Percentiles rank a stretch among this genome's conserved stretches.
Conservation (phyloP, 2,797 vertebrate species). For the Crax fasciolata region DNA sequence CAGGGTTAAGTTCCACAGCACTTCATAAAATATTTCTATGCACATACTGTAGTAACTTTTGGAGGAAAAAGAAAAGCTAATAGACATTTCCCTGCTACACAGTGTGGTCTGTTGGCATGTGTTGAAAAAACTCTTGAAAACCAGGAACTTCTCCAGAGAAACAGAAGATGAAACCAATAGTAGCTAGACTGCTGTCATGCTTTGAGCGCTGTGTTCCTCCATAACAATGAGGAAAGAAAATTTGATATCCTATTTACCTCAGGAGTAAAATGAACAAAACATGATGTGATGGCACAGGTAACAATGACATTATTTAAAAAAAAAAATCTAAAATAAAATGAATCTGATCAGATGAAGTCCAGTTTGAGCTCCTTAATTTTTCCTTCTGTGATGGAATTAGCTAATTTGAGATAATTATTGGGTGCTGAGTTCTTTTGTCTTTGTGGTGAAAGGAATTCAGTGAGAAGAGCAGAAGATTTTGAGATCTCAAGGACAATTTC, state of each 20-base stretch:
- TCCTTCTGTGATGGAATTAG: background rate
- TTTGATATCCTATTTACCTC: background rate
- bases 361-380: constrained; percentile 18
- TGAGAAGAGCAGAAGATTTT: background rate
- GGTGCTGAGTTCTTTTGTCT: constrained; percentile 23
- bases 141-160: background rate
- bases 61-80: background rate
- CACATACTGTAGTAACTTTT: background rate
- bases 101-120: accelerated
- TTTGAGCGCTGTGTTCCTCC: background rate
- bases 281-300: background rate
- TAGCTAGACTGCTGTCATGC: background rate
- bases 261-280: background rate
- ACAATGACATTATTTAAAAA: background rate
- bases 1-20: background rate
- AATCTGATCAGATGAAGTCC: background rate
- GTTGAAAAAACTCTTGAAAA: background rate
- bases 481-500: constrained; percentile 2
- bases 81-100: background rate
- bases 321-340: background rate
- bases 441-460: background rate
- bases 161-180: background rate
- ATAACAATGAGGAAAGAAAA: background rate
- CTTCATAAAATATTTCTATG: background rate
- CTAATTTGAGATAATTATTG: constrained; percentile 4